Evolutionary conservation across 2,888 invertebrate genomes (phyloP).

Genomic region (Chesias legatella): DNA sequence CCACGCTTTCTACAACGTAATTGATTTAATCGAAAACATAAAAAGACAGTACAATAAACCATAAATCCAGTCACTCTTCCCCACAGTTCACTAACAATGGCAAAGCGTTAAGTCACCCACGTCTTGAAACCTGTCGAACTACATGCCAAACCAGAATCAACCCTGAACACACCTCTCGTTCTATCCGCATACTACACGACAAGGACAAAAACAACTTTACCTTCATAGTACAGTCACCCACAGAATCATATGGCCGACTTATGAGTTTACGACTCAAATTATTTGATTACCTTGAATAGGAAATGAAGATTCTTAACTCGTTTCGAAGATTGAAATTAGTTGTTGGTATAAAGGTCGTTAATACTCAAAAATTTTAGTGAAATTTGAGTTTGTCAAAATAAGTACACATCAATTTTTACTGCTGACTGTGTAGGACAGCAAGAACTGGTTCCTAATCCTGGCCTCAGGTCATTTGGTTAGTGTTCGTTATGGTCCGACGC

Average conservation of each 20-base stretch:
- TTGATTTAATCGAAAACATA: too few relatives aligned
- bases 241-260: too few relatives aligned
- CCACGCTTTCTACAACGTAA: too few relatives aligned
- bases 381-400: too few relatives aligned
- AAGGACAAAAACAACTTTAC: constrained; percentile 5
- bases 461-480: constrained; percentile 66
- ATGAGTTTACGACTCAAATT: too few relatives aligned
- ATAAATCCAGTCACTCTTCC: constrained; percentile 8
- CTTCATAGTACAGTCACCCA: too few relatives aligned
- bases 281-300: too few relatives aligned
- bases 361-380: too few relatives aligned
- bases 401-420: background rate
- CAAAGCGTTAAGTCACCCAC: constrained; percentile 53
- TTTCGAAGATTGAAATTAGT: too few relatives aligned
- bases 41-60: too few relatives aligned
- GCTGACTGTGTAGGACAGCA: background rate
- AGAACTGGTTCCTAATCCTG: constrained; percentile 55
- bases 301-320: too few relatives aligned
- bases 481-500: constrained; percentile 68
- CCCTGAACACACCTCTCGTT: constrained; percentile 36
- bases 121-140: constrained; percentile 49
- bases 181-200: constrained; percentile 3
- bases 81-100: constrained; percentile 36
- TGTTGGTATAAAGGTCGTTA: too few relatives aligned
- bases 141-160: constrained; percentile 48